Base-by-base conservation (phyloP, 1,140 invertebrate genomes). In the Pentalonia nigronervosa region DNA sequence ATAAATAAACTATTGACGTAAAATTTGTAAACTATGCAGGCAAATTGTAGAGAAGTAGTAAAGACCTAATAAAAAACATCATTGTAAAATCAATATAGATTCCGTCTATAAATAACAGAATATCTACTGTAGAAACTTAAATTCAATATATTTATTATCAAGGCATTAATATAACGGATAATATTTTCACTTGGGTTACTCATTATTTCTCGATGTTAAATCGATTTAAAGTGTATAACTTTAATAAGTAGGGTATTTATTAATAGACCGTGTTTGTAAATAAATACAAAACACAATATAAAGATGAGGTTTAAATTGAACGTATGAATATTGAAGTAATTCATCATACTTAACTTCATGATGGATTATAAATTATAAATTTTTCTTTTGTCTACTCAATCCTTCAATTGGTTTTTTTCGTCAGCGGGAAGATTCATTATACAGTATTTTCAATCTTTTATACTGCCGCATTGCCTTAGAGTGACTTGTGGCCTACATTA, bases 211-310 rank as follows among this genome's bases (percentile, higher is more conserved):
- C 76, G n/a, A 34, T 83, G n/a, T 83, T 34, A 34, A 83, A 83
- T 83, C 23, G n/a, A 83, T 83, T 83, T 83, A 36, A 83, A 83
- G 36, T 83, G 76, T 83, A 83, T 20, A 23, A 83, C 17, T 83
- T 83, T 83, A 83, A 83, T 83, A 83, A 83, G 76, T 83, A 83
- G 76, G 20, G 34, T 83, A 83, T 83, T 83, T 83, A 83, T 83
- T 83, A 83, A 83, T 36, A 34, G 76, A 83, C 34, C 21, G 21
- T 36, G 76, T 83, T 83, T 83, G 36, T 83, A 36, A 83, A 83
- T 36, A 83, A 83, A 36, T 34, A 83, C 34, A 8, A 83, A 83
- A 83, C 76, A 83, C 34, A 83, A 36, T 36, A 8, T 83, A 34
- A 67, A 36, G 34, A 83, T 83, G 76, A 20, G n/a, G 60, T n/a